Evolutionary conservation across 2,888 invertebrate species (phyloP), one percentile per base, ranked within the genome.

Genomic region (Hyppa rectilinea): DNA sequence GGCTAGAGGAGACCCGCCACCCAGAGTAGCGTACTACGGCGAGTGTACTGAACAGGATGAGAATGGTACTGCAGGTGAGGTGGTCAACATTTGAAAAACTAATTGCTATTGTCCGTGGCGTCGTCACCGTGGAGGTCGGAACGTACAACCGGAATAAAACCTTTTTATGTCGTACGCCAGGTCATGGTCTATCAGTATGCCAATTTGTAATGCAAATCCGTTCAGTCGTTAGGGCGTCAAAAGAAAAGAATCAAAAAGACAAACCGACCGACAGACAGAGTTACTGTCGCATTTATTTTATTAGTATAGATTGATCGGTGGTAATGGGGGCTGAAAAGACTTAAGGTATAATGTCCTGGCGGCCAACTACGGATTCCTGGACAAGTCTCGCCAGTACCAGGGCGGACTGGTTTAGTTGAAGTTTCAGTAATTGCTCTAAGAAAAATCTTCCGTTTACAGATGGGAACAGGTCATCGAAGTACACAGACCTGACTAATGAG

Each of bases 1-100:
- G 87, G 97, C 97, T 82, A 97, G 98, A 36, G 98, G 98, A 86
- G 94, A 94, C 1, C 80, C 88, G 34, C 89, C 92, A 0, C 84
- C 93, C 2, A 86, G 85, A 0, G 97, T 98, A 66, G 97, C 97
- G 31, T 98, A 98, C 91, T 97, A 97, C 89, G 98, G 98, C 36
- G 97, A 98, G 88, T 98, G 98, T 89, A 96, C 97, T n/a, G 97
- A 97, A 80, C 96, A 96, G 78, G 97, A 97, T 40, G 97, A 97
- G 4, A 97, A 96, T 75, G 92, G 91, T 43, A 91, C 91, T 47
- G 75, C 88, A 62, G 93, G 93, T 92, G 49, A 55, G 63, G 2
- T 43, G 43, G 43, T 31, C 17, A 23, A 29, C 17, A 29, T 7
- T 50, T 50, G 0, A 29, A 50, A 50, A 29, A 29, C 1, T 3